Evolutionary conservation across 2,113 vertebrate species (phyloP).

Genomic region (Mus pahari): DNA sequence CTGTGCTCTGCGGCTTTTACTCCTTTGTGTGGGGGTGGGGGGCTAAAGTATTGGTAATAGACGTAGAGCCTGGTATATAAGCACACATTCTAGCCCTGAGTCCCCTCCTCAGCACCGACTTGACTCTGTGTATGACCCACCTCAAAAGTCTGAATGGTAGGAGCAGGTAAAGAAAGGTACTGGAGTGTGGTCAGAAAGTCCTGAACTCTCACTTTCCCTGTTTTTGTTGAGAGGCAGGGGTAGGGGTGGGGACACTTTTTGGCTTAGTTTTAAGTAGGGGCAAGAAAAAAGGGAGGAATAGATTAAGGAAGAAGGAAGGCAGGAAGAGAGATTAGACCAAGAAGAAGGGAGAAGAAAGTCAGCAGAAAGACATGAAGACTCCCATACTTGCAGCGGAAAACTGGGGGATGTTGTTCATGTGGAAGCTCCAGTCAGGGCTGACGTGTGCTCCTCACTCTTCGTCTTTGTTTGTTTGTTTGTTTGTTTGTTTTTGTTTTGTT

Average conservation of each 20-base stretch:
- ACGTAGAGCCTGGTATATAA: not conserved
- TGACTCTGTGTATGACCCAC: fast-evolving
- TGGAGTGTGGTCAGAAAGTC: not conserved
- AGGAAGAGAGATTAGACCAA: not conserved
- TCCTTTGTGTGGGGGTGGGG: not conserved
- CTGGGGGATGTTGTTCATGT: too few relatives aligned
- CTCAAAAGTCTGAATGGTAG: fast-evolving
- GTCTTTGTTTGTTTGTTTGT: too few relatives aligned
- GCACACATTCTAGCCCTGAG: not conserved
- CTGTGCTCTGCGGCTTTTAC: not conserved
- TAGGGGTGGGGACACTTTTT: too few relatives aligned
- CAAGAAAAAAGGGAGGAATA: not conserved
- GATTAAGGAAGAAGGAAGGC: not conserved
- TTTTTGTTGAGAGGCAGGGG: too few relatives aligned
- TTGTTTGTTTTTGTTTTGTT: too few relatives aligned
- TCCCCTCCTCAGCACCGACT: not conserved
- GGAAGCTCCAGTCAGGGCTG: too few relatives aligned
- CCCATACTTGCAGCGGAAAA: too few relatives aligned
- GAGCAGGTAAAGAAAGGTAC: not conserved
- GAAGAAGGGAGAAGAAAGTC: not conserved
- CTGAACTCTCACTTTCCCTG: not conserved
- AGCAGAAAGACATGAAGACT: not conserved
- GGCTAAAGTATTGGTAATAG: not conserved
- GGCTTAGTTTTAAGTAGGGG: not conserved
- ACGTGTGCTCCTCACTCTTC: too few relatives aligned